Evolutionary conservation across 2,797 vertebrate species (phyloP), one percentile per base, ranked within the genome.

Genomic region (Catharus ustulatus): DNA sequence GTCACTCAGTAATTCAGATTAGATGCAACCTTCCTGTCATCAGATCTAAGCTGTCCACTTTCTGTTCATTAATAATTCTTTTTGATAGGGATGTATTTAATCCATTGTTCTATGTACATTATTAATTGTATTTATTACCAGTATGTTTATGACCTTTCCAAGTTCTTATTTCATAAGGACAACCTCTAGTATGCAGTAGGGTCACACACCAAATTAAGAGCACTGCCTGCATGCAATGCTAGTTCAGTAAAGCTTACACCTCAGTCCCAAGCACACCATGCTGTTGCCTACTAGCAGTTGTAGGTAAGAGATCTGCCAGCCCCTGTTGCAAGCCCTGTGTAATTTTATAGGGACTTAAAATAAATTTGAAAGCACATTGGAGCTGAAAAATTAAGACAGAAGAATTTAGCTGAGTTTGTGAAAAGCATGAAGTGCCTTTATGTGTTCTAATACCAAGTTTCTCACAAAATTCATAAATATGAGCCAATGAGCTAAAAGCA

Each of bases 1-100:
- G 98, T 98, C 98, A 98, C 97, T 98, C 97, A 98, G 97, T 98
- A 98, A 98, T 97, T 98, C 98, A 97, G 97, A 97, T 97, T 95
- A 98, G 96, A 97, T 93, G 94, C 97, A 98, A 98, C 97, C 97
- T 97, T 97, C 92, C 94, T 97, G 96, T 97, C 97, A 98, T 96
- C 97, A 97, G 96, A 96, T 96, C 92, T 96, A 97, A 97, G 98
- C 92, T 98, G 97, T 97, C 98, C 98, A 98, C 97, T 98, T 98
- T 97, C 96, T 97, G 97, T 98, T 98, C 97, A 97, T 95, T 97
- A 98, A 97, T 96, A 96, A 97, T 97, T 97, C 95, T 96, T 97
- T 97, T 82, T 96, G 45, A 97, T 94, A 96, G 71, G 90, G 97
- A 96, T 80, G 69, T 87, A 92, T 67, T 95, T 96, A 96, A 97